Evolutionary conservation across 1,140 invertebrate genomes (phyloP), one percentile per base, ranked within the genome.

Genomic region (Adoxophyes honmai): DNA sequence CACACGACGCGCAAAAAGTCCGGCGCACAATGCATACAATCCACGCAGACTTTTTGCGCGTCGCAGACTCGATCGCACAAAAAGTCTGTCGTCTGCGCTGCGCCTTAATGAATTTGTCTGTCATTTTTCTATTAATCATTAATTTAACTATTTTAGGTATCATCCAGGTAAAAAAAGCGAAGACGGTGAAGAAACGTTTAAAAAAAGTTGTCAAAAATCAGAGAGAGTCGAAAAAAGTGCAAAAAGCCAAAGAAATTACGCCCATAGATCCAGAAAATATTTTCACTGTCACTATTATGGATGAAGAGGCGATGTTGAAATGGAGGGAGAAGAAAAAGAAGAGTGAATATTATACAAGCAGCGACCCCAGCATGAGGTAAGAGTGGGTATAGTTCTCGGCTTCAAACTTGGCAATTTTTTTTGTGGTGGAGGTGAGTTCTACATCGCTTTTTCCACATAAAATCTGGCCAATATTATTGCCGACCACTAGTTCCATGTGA

Each of bases 261-360:
- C 13, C 3, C 6, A 9, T 4, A 1, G 39, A 44, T 6, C 15
- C 38, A 39, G 38, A 1, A 1, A 15, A 15, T 3, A 44, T 15
- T 44, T 44, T 18, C n/a, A 44, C 14, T 18, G 16, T 16, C n/a
- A 10, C 15, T 14, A n/a, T 10, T n/a, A 6, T 44, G 15, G 18
- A 10, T n/a, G 39, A 44, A 44, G 39, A 44, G 39, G 39, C 16
- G 16, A 18, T 15, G 18, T 0, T 10, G 39, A 44, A 7, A 44
- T 44, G 39, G 39, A 18, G 39, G 39, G 39, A 44, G 39, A 44
- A 15, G n/a, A 44, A 44, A 10, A 44, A 11, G n/a, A 10, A 44
- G 7, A 44, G 7, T 0, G 39, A 18, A 10, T 44, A 18, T 11
- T 44, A 44, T 44, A 16, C 39, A 21, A 44, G 18, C 4, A 44